Base-by-base conservation (phyloP, 2,888 invertebrate species). In the Tyria jacobaeae region DNA sequence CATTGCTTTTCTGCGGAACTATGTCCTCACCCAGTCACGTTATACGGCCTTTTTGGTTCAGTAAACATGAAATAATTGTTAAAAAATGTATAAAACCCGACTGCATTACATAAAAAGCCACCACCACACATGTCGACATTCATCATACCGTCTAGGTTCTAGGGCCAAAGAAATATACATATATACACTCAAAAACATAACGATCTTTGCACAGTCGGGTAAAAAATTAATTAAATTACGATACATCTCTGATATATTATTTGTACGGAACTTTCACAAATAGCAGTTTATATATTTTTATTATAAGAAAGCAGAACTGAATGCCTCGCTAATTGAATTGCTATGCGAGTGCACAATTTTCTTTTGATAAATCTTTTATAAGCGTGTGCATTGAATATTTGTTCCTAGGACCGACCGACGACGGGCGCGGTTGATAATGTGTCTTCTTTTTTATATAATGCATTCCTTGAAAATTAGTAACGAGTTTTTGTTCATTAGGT, bases 301-400 rank as follows among this genome's bases (percentile, higher is more conserved):
- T 63, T 52, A 49, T 34, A 34, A 65, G 57, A 75, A 75, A 57
- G 66, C 57, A 57, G 66, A 71, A 44, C 64, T 44, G 64, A 70
- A 60, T 56, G 53, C 56, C 50, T 57, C 65, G 53, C 71, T 84
- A 82, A 83, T 82, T 80, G 79, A 78, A 83, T 76, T 80, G 80
- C 76, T 77, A 62, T 66, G 57, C 64, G 59, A 76, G 60, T 75
- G 73, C 70, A 70, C 66, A 71, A 68, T 74, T 78, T 73, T 64
- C 60, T 81, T 65, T 66, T 68, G 68, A 80, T 80, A 75, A 71
- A 80, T 81, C 65, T 74, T 68, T 67, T 62, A 66, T 56, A 61
- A 70, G 70, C 79, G 75, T 81, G 76, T 65, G 52, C 60, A 62
- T 55, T 58, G 62, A 60, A 53, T 63, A 66, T 78, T 78, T 70